A percentile compares a stretch with the other conserved stretches of the same genome.
These are phyloP conservation scores for Hydrocynus forskahlii DNA, from an alignment of 2,797 vertebrate genomes.

Conservation along the genomic window DNA sequence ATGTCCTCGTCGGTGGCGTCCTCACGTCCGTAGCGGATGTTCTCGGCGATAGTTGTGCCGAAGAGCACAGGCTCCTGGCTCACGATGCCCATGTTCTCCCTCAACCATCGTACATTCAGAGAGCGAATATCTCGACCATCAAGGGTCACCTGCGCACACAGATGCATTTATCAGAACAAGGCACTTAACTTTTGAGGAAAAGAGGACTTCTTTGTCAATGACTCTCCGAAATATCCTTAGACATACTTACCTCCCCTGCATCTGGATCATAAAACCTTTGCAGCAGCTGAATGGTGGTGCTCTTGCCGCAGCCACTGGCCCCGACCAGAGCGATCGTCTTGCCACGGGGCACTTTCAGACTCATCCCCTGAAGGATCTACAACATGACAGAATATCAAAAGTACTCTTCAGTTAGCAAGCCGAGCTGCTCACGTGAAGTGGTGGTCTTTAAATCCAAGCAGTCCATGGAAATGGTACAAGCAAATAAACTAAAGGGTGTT, in stretches of 20 bases:
- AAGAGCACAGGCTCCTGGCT: conserved; percentile 71
- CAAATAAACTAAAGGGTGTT: too few relatives aligned
- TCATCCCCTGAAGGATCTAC: conserved; percentile 80
- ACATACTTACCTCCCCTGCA: conserved; percentile 73
- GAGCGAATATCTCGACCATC: conserved; percentile 64
- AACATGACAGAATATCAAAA: neutral
- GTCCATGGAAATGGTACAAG: too few relatives aligned
- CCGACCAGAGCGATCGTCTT: conserved; percentile 84
- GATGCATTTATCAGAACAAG: neutral
- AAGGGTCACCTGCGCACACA: conserved; percentile 59
- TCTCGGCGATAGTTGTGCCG: conserved; percentile 65
- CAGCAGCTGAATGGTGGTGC: conserved; percentile 77
- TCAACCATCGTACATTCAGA: conserved; percentile 69
- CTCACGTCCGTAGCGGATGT: conserved; percentile 65
- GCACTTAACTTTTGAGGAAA: neutral
- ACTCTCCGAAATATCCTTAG: neutral
- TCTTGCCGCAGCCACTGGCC: conserved; percentile 84
- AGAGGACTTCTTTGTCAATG: neutral
- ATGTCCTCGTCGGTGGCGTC: conserved; percentile 66
- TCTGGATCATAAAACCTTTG: conserved; percentile 83
- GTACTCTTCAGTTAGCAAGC: neutral
- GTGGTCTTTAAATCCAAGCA: too few relatives aligned
- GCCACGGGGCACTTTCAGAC: conserved; percentile 77
- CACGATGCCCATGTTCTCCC: conserved; percentile 66
- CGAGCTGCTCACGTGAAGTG: neutral